Evolutionary conservation across 2,113 vertebrate species (phyloP).

Genomic region (Notarius quadriscutis): DNA sequence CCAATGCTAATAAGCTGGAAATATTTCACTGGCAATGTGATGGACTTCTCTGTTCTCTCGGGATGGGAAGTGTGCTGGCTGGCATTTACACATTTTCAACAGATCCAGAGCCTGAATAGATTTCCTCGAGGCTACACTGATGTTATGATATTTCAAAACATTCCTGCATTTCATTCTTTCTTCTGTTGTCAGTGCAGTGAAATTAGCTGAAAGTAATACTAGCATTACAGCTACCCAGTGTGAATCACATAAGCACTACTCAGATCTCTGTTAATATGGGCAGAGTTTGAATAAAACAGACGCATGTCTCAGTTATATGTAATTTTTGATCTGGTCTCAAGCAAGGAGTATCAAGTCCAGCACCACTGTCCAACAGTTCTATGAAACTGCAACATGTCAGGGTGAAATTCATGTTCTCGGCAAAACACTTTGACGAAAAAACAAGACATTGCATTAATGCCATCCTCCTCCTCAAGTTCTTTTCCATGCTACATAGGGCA

Average conservation of each 20-base stretch:
- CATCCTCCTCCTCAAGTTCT: too few species aligned
- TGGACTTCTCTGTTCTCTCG: slow-evolving; percentile 48
- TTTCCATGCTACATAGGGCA: too few species aligned
- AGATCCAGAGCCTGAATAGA: slow-evolving; percentile 45
- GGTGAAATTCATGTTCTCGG: background rate
- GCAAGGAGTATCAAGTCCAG: background rate
- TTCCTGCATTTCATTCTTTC: slow-evolving; percentile 21
- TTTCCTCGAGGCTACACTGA: slow-evolving; percentile 24
- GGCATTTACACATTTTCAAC: slow-evolving; percentile 59
- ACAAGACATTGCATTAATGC: background rate
- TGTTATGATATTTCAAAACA: slow-evolving; percentile 34
- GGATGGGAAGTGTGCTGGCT: slow-evolving; percentile 51
- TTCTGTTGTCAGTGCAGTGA: background rate
- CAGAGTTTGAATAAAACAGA: background rate
- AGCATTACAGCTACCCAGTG: background rate
- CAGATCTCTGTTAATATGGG: background rate
- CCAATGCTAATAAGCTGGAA: slow-evolving; percentile 69
- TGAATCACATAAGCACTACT: background rate
- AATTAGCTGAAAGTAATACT: background rate
- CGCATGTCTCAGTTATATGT: background rate
- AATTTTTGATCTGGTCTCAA: background rate
- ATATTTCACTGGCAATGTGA: slow-evolving; percentile 62
- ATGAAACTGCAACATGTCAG: background rate
- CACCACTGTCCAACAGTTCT: background rate
- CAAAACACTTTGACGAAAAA: background rate